These are phyloP conservation scores for Rotaria magnacalcarata DNA, from an alignment of 2,888 invertebrate genomes.

Conservation along the genomic window DNA sequence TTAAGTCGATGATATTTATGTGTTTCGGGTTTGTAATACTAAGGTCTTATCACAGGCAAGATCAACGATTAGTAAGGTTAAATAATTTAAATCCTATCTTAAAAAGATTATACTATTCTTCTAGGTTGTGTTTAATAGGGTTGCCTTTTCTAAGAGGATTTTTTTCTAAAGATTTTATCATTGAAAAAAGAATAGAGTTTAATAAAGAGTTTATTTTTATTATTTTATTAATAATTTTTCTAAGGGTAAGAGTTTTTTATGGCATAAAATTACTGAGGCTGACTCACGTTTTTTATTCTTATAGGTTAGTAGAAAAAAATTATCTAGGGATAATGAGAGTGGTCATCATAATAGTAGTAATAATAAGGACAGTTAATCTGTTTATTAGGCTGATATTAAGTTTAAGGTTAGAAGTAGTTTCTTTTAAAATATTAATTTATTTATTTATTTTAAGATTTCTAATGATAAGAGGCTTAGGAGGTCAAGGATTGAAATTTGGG, in stretches of 20 bases:
- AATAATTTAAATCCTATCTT: not conserved
- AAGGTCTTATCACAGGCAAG: not conserved
- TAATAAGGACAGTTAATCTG: not conserved
- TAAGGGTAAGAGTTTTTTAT: not conserved
- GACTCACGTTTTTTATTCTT: not conserved
- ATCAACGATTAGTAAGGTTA: not conserved
- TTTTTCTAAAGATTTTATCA: conserved; percentile 16
- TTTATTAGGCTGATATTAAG: not conserved
- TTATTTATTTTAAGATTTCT: not conserved
- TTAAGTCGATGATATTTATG: not conserved
- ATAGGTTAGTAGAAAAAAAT: not conserved
- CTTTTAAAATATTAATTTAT: not conserved
- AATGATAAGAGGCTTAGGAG: not conserved
- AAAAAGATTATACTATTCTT: not conserved
- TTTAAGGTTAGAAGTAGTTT: not conserved
- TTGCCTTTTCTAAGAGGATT: not conserved
- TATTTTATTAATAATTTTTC: not conserved
- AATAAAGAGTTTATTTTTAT: not conserved
- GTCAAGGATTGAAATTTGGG: not conserved
- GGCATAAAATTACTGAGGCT: not conserved
- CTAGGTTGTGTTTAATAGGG: not conserved
- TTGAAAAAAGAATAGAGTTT: not conserved
- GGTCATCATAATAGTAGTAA: not conserved
- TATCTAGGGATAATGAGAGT: not conserved
- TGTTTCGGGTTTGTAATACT: not conserved